Evolutionary conservation across 2,797 vertebrate genomes (phyloP), one percentile per base, ranked within the genome.

Genomic region (Pseudotriccus pelzelni): DNA sequence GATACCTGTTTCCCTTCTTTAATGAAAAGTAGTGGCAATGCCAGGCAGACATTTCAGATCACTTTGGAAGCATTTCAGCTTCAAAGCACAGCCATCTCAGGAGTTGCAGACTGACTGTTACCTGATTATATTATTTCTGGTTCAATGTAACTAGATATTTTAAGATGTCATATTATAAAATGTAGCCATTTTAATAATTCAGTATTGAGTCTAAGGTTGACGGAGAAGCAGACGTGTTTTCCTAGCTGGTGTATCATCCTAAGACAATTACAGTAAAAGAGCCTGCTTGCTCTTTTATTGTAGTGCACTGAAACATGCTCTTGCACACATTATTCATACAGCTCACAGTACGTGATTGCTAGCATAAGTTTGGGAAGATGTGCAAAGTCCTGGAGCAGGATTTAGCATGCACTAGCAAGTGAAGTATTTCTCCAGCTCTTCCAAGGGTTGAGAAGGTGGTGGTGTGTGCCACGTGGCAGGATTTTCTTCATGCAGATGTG

Each of bases 371-470:
- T 76, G 55, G 46, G 50, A 75, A 43, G 32, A 7, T 43, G 8
- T 50, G 30, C 30, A 44, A 37, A 37, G 39, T 60, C 27, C 67
- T 49, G 39, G 13, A 44, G 14, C 32, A 63, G 80, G 14, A 25
- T 70, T 46, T 63, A 30, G 32, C 28, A 0, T 27, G 19, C 6
- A 1, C 60, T 62, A 66, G 34, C 36, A 59, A 55, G 44, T 25
- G 34, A 12, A 37, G 14, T 23, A 5, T 14, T 32, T 58, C 4
- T 50, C 27, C 59, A 66, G 24, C 60, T 88, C 27, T 59, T 76
- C 20, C 34, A 23, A 17, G n/a, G 21, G 25, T 39, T 0, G 0
- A 2, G 53, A 37, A 1, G 63, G 41, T 41, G 27, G 37, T 44
- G 13, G 16, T 15, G 17, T 10, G 2, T 55, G 34, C 34, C 44